These are phyloP conservation scores for Strigamia transsilvanica DNA, from an alignment of 2,888 invertebrate genomes.

Conservation along the genomic window DNA sequence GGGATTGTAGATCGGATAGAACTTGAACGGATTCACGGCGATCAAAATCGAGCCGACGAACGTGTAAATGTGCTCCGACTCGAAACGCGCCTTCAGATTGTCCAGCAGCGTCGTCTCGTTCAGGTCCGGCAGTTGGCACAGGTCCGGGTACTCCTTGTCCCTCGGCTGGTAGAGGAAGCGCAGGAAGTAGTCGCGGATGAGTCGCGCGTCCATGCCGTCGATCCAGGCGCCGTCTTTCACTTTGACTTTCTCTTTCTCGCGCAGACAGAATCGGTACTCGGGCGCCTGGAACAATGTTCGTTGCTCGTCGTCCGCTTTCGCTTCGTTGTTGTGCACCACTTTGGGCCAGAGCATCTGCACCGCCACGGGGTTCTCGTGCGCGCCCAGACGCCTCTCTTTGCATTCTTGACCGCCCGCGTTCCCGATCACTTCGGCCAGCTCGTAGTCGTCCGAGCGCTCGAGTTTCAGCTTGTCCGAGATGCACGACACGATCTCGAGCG, in stretches of 20 bases:
- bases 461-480: conserved; percentile 79
- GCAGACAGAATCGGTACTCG: conserved; percentile 79
- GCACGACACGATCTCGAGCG: conserved; percentile 89
- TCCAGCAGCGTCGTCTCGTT: conserved; percentile 92
- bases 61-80: conserved; percentile 92
- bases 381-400: conserved; percentile 86
- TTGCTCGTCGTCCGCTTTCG: neutral
- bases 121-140: conserved; percentile 93
- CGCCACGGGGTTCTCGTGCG: conserved; percentile 69
- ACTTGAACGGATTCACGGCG: conserved; percentile 82
- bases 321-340: too few relatives aligned
- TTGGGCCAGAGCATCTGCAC: conserved; percentile 67
- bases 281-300: conserved; percentile 57
- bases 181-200: conserved; percentile 90
- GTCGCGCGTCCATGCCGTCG: conserved; percentile 85
- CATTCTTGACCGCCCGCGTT: conserved; percentile 87
- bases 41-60: conserved; percentile 95
- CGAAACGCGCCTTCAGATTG: conserved; percentile 87
- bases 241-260: conserved; percentile 72
- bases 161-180: conserved; percentile 90
- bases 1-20: conserved; percentile 97
- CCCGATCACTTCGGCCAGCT: conserved; percentile 87
- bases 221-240: conserved; percentile 73
- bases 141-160: conserved; percentile 92
- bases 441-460: conserved; percentile 71